phyloP scores from a whole-genome alignment of 2,113 vertebrate species.

The Synodontis membranacea region DNA sequence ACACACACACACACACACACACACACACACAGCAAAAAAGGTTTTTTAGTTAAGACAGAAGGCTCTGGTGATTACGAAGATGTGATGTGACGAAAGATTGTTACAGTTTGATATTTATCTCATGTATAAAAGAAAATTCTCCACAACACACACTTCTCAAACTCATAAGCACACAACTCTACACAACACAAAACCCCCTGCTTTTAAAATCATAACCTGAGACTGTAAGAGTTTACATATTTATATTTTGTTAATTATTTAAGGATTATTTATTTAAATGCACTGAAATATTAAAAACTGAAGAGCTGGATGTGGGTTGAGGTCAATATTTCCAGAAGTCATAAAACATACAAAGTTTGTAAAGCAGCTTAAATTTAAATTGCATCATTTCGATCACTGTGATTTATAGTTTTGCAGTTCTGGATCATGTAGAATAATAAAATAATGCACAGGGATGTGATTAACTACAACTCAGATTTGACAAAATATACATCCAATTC shows the following conservation, averaged over 20 bases:
- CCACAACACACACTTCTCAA: not conserved
- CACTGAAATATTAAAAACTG: not conserved
- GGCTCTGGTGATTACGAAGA: not conserved
- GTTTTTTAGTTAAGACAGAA: not conserved
- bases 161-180: not conserved
- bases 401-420: not conserved
- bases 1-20: slow-evolving; percentile 12
- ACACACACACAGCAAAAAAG: not conserved
- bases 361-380: not conserved
- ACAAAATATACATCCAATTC: no score
- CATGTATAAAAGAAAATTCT: not conserved
- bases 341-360: not conserved
- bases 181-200: not conserved
- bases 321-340: not conserved
- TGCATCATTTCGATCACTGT: not conserved
- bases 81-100: not conserved
- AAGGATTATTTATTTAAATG: not conserved
- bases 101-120: no score
- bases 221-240: not conserved
- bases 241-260: not conserved
- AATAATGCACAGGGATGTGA: no score
- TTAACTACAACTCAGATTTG: no score
- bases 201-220: not conserved
- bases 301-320: not conserved
- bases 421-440: no score